phyloP scores from a whole-genome alignment of 2,113 vertebrate genomes.

The Etia nguti region DNA sequence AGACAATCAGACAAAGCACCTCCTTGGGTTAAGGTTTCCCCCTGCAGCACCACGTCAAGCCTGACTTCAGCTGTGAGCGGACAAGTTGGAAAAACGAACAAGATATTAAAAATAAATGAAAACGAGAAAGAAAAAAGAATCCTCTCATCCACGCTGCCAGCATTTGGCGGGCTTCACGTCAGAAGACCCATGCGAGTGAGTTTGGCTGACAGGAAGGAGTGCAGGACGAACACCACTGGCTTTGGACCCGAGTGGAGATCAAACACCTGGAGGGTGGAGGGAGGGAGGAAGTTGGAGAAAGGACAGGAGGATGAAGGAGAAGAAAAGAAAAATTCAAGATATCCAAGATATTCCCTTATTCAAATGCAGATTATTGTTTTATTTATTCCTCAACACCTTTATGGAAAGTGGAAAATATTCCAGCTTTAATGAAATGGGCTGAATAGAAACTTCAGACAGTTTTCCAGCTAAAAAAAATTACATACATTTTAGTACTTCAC shows the following conservation, averaged over 20 bases:
- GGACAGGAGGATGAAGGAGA: not conserved
- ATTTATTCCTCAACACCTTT: not conserved
- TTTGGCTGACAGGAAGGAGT: constrained; percentile 96
- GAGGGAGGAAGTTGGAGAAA: not conserved
- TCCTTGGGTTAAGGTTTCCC: not conserved
- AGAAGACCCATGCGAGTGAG: constrained; percentile 94
- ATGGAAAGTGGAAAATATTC: rapidly evolving
- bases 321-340: not conserved
- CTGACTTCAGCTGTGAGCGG: not conserved
- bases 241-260: constrained; percentile 94
- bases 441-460: rapidly evolving
- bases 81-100: not conserved
- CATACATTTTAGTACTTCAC: not conserved
- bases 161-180: constrained; percentile 63
- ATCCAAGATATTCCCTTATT: not conserved
- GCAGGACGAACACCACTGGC: constrained; percentile 91
- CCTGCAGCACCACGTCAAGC: not conserved
- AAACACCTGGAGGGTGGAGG: constrained; percentile 72
- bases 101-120: not conserved
- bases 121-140: not conserved
- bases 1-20: constrained; percentile 16
- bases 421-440: not conserved
- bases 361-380: not conserved
- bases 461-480: rapidly evolving
- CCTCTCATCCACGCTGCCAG: not conserved